Evolutionary conservation across 2,888 invertebrate species (phyloP), one percentile per base, ranked within the genome.

Genomic region (Protonemura montana): DNA sequence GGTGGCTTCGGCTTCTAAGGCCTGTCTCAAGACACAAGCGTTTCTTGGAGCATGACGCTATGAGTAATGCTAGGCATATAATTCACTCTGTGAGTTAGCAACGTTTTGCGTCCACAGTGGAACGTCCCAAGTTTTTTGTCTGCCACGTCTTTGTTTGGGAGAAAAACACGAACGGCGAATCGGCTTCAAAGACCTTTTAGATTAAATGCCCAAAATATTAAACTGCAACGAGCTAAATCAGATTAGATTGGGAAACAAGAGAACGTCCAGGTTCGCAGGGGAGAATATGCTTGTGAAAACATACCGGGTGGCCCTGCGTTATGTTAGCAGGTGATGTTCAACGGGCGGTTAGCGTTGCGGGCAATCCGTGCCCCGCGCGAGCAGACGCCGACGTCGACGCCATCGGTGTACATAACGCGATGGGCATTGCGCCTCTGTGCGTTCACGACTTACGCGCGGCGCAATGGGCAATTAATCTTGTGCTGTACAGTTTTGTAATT

Each of bases 391-490:
- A 82, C 35, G 82, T 25, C 27, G 16, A 13, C 25, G 59, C 42
- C 29, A 10, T 6, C 35, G 35, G 35, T 10, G 35, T 10, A 35
- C 35, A 35, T 10, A 35, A 35, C 35, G 35, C 35, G 42, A n/a
- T 29, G 16, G 35, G 81, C 27, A 59, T 0, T 30, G 59, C 59
- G 84, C 84, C 59, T 84, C 42, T 76, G 21, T 84, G 59, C 59
- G 84, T 59, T 76, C 29, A 28, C 83, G 41, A 83, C 26, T 83
- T 83, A 42, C 28, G 83, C 83, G 59, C 83, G 25, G 83, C 83
- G 59, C 83, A 83, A 35, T 83, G 83, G 78, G 78, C 87, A 87
- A 87, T 87, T 87, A 87, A 87, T 87, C 87, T 87, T 86, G 87
- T 78, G 76, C 78, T 76, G 84, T 82, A 85, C 87, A 87, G 87